Percentiles rank a stretch among this genome's conserved stretches.
Evolutionary conservation across 1,140 invertebrate genomes (phyloP).

Genomic region (Zaprionus camerounensis): DNA sequence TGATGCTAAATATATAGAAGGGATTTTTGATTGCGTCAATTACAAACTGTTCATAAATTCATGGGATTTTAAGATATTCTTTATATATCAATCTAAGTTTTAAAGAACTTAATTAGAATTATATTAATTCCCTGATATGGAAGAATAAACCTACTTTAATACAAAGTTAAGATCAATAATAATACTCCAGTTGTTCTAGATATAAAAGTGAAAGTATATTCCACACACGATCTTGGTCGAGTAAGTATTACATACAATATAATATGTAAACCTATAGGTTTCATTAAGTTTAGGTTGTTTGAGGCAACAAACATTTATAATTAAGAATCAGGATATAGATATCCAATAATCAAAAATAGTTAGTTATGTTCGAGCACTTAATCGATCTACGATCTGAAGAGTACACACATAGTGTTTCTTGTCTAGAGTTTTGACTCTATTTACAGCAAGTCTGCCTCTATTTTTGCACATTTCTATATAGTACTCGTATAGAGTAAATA

Average conservation of each 20-base stretch:
- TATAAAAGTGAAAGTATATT: background rate
- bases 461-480: constrained; percentile 5
- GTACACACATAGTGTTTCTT: background rate
- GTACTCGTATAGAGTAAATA: background rate
- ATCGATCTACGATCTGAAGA: background rate
- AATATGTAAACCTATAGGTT: too few species aligned
- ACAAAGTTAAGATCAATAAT: background rate
- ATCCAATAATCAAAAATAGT: too few species aligned
- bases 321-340: too few species aligned
- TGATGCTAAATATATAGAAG: background rate
- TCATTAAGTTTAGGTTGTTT: too few species aligned
- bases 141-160: background rate
- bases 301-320: too few species aligned
- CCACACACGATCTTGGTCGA: too few species aligned
- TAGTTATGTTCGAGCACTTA: too few species aligned
- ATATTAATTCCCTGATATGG: too few species aligned
- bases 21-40: background rate
- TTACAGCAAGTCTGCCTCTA: background rate
- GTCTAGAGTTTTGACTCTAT: background rate
- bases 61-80: too few species aligned
- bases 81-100: too few species aligned
- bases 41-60: background rate
- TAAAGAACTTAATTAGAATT: too few species aligned
- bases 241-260: too few species aligned
- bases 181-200: background rate